phyloP scores from a whole-genome alignment of 2,113 vertebrate species.

The Grus americana region DNA sequence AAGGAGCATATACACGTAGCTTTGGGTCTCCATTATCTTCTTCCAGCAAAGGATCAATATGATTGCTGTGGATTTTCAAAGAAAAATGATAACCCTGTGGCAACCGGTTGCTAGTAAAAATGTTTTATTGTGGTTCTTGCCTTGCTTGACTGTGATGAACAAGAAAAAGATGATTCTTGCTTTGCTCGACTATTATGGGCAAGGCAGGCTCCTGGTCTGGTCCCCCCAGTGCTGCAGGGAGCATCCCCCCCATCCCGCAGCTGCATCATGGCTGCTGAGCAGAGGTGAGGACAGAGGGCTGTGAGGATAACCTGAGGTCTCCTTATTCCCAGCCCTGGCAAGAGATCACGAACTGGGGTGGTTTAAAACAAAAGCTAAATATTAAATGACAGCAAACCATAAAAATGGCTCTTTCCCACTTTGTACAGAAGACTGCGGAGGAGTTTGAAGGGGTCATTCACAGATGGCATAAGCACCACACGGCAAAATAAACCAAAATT shows the following conservation, averaged over 20 bases:
- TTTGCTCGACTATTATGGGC: neutral
- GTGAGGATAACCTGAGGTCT: neutral
- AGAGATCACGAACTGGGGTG: neutral
- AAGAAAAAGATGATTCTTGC: neutral
- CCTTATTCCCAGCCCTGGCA: neutral
- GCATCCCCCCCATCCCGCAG: neutral
- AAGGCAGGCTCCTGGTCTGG: neutral
- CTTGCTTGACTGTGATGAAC: neutral
- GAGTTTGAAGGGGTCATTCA: neutral
- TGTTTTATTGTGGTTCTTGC: neutral
- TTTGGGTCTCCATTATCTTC: conserved; percentile 5
- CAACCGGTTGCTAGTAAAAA: neutral
- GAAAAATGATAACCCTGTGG: neutral
- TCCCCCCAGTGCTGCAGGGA: fast-evolving
- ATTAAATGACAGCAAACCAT: neutral
- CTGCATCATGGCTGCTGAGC: neutral
- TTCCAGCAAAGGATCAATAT: neutral
- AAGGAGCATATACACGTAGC: neutral
- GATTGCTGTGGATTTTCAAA: neutral
- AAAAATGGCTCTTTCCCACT: neutral
- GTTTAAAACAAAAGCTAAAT: neutral
- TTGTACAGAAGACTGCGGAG: neutral
- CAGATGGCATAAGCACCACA: neutral
- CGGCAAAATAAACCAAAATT: neutral
- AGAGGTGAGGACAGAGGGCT: neutral